A percentile compares a stretch with the other conserved stretches of the same genome.
Evolutionary conservation across 1,140 invertebrate genomes (phyloP).

Genomic region (Philaenus spumarius): DNA sequence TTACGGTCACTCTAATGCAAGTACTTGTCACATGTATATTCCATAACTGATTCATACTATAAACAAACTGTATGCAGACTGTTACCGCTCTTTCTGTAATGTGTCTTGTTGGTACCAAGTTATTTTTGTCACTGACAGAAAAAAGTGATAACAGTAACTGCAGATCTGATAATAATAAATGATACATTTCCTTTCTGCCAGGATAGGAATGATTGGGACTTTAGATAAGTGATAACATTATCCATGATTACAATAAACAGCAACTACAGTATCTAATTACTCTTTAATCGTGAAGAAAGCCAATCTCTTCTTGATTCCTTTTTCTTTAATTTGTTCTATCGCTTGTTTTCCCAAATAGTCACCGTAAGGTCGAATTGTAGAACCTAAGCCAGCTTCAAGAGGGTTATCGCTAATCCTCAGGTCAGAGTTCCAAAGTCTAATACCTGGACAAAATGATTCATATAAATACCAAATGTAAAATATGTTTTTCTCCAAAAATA

Average conservation of each 20-base stretch:
- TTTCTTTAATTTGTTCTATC: constrained; percentile 52
- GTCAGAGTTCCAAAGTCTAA: constrained; percentile 79
- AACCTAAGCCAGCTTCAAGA: constrained; percentile 70
- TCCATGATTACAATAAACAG: too few species aligned
- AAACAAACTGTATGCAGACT: background rate
- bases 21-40: too few species aligned
- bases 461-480: too few species aligned
- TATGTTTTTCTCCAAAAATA: too few species aligned
- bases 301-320: constrained; percentile 65
- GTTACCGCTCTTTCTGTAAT: background rate
- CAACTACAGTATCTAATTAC: constrained; percentile 41
- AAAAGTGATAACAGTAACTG: too few species aligned
- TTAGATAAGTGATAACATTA: too few species aligned
- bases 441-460: too few species aligned
- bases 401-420: constrained; percentile 76
- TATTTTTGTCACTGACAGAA: background rate
- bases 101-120: too few species aligned
- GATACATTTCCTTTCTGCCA: too few species aligned
- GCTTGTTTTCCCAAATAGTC: constrained; percentile 68
- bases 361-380: constrained; percentile 65
- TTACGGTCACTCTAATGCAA: too few species aligned
- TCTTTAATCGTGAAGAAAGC: constrained; percentile 66
- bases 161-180: too few species aligned
- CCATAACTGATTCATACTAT: too few species aligned
- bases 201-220: background rate